A percentile compares a stretch with the other conserved stretches of the same genome.
phyloP scores from a whole-genome alignment of 2,797 vertebrate species.

The Rousettus madagascariensis region DNA sequence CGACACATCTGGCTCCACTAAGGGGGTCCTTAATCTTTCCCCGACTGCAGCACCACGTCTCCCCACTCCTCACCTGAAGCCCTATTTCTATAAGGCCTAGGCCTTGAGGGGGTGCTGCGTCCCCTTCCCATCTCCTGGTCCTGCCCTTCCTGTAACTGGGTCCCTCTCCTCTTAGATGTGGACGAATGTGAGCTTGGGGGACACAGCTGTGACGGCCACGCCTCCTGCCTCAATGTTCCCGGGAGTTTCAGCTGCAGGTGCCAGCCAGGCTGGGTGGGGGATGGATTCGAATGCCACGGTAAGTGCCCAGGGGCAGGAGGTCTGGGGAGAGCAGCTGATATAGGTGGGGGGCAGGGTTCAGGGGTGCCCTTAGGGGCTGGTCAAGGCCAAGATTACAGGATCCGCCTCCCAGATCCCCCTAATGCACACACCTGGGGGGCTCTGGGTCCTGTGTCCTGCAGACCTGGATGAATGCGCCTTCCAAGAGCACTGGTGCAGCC shows the following conservation, averaged over 20 bases:
- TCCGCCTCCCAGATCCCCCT: neutral
- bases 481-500: conserved; percentile 92
- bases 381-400: neutral
- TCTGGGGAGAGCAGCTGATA: neutral
- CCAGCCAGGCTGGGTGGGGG: conserved; percentile 92
- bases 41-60: accelerated
- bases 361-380: no score
- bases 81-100: neutral
- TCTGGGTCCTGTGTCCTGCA: conserved; percentile 63
- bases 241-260: conserved; percentile 97
- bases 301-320: conserved; percentile 74
- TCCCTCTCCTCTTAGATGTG: conserved; percentile 86
- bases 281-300: conserved; percentile 94
- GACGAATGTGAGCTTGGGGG: conserved; percentile 95
- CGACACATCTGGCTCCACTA: neutral
- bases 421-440: accelerated
- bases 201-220: conserved; percentile 93
- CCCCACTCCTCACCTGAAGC: neutral
- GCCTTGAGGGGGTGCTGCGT: neutral
- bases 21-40: neutral
- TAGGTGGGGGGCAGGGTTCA: accelerated
- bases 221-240: conserved; percentile 93
- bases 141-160: neutral
- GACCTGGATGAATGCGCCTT: conserved; percentile 93
- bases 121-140: no score